phyloP scores from a whole-genome alignment of 1,140 invertebrate genomes.

The Polypedilum vanderplanki region DNA sequence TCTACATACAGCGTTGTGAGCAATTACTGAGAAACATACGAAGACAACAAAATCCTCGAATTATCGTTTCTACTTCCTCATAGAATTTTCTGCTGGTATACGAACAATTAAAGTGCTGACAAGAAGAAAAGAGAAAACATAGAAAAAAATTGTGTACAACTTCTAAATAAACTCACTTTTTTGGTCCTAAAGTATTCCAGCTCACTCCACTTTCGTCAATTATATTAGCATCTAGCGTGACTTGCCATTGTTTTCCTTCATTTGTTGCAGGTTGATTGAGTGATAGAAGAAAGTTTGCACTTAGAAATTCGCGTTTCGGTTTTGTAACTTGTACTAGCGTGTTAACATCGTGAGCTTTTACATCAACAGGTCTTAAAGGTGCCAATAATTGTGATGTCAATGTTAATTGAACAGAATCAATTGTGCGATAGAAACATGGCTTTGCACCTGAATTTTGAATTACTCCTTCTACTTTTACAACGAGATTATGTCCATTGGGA shows the following conservation, averaged over 20 bases:
- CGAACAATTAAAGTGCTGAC: conserved; percentile 40
- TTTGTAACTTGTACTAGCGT: conserved; percentile 58
- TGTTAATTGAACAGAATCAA: conserved; percentile 62
- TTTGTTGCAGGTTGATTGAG: conserved; percentile 32
- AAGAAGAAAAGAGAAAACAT: conserved; percentile 3
- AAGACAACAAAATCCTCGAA: background rate
- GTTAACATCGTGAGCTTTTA: conserved; percentile 47
- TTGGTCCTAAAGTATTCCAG: conserved; percentile 41
- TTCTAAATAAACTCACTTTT: conserved; percentile 32
- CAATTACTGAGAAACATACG: background rate
- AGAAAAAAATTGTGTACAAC: background rate
- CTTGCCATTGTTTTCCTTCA: conserved; percentile 41
- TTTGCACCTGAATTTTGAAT: conserved; percentile 60
- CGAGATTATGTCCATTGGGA: conserved; percentile 67
- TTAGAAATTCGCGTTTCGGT: conserved; percentile 74
- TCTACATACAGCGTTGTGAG: background rate
- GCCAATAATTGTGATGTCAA: conserved; percentile 58
- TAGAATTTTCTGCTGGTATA: conserved; percentile 33
- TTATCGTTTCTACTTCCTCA: background rate
- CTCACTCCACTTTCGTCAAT: conserved; percentile 42
- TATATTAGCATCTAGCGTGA: conserved; percentile 40
- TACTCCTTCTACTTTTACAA: conserved; percentile 81
- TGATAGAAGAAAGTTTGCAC: conserved; percentile 65
- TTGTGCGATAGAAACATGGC: conserved; percentile 59
- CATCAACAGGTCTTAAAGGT: conserved; percentile 45